A percentile compares a stretch with the other conserved stretches of the same genome.
phyloP scores from a whole-genome alignment of 2,888 invertebrate species.

The Lithosia quadra region DNA sequence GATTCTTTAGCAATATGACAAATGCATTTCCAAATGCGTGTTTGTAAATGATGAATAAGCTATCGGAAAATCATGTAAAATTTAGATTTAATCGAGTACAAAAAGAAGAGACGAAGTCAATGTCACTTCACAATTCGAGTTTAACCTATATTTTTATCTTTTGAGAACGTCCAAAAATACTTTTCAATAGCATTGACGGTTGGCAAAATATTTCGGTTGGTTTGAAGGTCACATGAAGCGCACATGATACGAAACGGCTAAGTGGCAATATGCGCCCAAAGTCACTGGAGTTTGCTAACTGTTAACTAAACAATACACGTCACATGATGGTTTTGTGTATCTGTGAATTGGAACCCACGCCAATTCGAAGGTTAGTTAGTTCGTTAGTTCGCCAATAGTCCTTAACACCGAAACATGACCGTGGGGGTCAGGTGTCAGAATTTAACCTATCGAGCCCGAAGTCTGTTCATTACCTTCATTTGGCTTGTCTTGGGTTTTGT shows the following conservation, averaged over 20 bases:
- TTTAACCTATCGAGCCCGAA: too few species aligned
- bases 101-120: background rate
- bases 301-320: slow-evolving; percentile 36
- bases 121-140: background rate
- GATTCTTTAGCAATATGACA: too few species aligned
- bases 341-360: background rate
- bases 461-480: too few species aligned
- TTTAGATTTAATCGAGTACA: background rate
- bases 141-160: background rate
- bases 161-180: slow-evolving; percentile 21
- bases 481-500: too few species aligned
- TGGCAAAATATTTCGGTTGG: slow-evolving; percentile 31
- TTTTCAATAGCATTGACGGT: slow-evolving; percentile 28
- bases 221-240: slow-evolving; percentile 40
- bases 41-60: too few species aligned
- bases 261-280: slow-evolving; percentile 44
- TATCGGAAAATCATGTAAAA: background rate
- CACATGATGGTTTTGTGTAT: slow-evolving; percentile 3
- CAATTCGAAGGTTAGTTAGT: background rate
- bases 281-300: slow-evolving; percentile 31
- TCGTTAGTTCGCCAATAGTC: too few species aligned
- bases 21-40: too few species aligned
- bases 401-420: too few species aligned
- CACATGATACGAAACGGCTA: slow-evolving; percentile 33
- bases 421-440: too few species aligned